Percentiles rank a stretch among this genome's conserved stretches.
phyloP scores from a whole-genome alignment of 2,797 vertebrate genomes.

The Knipowitschia caucasica region DNA sequence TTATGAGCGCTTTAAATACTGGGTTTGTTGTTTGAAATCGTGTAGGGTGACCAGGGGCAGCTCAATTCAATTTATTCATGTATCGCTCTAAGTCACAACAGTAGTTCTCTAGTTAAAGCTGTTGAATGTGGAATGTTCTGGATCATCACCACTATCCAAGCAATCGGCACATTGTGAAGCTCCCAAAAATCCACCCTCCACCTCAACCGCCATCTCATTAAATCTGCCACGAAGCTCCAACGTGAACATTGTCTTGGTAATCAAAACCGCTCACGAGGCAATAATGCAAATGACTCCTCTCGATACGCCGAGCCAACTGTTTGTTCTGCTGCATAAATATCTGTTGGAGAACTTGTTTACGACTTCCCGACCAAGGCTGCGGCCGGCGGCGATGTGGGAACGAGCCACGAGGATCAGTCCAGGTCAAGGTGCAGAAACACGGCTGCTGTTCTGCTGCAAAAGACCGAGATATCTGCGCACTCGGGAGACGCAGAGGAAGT shows the following conservation, averaged over 20 bases:
- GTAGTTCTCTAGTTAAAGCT: too few species aligned
- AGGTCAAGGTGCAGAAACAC: conserved; percentile 39
- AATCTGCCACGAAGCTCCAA: too few species aligned
- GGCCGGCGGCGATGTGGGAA: conserved; percentile 35
- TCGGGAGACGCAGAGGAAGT: conserved; percentile 39
- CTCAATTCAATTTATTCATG: too few species aligned
- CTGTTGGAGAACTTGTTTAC: conserved; percentile 18
- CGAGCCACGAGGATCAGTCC: conserved; percentile 36
- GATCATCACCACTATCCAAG: too few species aligned
- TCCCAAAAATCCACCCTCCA: too few species aligned
- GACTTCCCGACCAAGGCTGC: conserved; percentile 8
- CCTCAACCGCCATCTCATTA: too few species aligned
- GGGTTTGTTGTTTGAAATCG: too few species aligned
- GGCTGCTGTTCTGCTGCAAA: conserved; percentile 18
- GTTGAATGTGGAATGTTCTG: too few species aligned
- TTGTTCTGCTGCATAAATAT: not conserved
- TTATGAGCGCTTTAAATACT: too few species aligned
- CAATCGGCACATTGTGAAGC: too few species aligned
- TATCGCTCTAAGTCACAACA: too few species aligned
- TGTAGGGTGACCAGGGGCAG: too few species aligned
- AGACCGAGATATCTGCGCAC: conserved; percentile 20
- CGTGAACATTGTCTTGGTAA: not conserved
- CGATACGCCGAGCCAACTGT: not conserved
- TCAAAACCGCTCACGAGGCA: not conserved
- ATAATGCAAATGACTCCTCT: not conserved